Percentiles rank a stretch among this genome's conserved stretches.
Conservation (phyloP, 2,113 vertebrate species). For the Verasper variegatus region DNA sequence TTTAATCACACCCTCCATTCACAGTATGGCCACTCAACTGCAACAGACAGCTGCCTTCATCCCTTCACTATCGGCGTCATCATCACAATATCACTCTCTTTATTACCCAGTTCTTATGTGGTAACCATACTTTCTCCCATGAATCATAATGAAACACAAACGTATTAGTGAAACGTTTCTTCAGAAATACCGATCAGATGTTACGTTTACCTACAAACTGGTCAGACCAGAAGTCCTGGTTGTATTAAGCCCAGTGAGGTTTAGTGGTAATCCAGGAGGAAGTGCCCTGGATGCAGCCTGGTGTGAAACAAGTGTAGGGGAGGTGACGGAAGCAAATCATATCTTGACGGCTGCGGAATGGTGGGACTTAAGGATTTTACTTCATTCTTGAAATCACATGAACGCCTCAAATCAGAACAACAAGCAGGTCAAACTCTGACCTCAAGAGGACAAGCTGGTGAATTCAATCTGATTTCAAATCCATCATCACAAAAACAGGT, state of each 20-base stretch:
- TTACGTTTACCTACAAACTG: neutral
- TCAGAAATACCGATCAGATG: neutral
- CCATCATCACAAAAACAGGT: no score
- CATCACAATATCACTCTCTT: neutral
- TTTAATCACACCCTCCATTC: conserved; percentile 21
- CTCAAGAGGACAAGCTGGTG: no score
- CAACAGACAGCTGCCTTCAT: neutral
- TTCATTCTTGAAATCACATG: no score
- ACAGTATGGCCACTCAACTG: neutral
- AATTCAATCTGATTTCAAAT: no score
- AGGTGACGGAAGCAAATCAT: no score
- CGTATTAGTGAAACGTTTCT: neutral
- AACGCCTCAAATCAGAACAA: no score
- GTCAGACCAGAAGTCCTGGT: neutral
- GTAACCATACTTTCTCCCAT: neutral
- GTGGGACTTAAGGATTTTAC: no score
- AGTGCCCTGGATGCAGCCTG: no score
- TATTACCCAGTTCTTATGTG: neutral
- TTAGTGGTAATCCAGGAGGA: neutral
- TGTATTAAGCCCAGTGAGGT: neutral
- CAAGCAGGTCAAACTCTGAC: neutral
- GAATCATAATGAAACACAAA: neutral
- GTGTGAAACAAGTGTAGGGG: no score
- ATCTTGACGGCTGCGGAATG: no score
- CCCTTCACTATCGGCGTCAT: neutral